Evolutionary conservation across 2,888 invertebrate species (phyloP).

Genomic region (Ganaspis brasiliensis): DNA sequence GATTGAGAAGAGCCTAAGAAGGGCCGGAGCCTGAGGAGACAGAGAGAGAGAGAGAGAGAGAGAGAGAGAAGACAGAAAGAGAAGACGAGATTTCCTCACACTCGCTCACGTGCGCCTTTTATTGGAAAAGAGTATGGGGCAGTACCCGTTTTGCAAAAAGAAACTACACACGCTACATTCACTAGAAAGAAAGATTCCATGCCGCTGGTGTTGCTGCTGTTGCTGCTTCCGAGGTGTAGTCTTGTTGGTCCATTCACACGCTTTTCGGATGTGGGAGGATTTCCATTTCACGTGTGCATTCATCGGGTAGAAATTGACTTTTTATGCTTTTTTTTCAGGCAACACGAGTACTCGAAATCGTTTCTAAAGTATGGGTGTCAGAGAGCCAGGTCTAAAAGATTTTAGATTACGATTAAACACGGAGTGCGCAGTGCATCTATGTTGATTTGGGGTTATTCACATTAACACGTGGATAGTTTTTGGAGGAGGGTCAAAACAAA

Average conservation of each 20-base stretch:
- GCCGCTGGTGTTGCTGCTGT: slow-evolving; percentile 34
- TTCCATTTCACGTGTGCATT: slow-evolving; percentile 41
- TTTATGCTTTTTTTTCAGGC: slow-evolving; percentile 1
- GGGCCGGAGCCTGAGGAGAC: neutral
- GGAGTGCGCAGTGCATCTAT: too few relatives aligned
- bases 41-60: slow-evolving; percentile 5
- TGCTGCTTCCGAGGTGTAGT: slow-evolving; percentile 36
- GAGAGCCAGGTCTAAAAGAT: slow-evolving; percentile 15
- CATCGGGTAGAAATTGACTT: slow-evolving; percentile 34
- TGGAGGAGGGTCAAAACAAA: too few relatives aligned
- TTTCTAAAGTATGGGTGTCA: slow-evolving; percentile 21
- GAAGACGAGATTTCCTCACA: slow-evolving; percentile 26
- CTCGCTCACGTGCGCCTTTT: slow-evolving; percentile 37
- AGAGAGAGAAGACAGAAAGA: neutral
- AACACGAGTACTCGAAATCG: slow-evolving; percentile 35
- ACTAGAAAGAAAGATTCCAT: slow-evolving; percentile 52
- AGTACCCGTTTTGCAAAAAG: neutral
- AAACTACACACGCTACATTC: slow-evolving; percentile 60
- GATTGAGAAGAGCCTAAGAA: slow-evolving; percentile 49
- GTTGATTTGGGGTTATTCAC: too few relatives aligned
- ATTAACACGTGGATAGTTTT: too few relatives aligned
- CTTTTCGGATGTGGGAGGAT: slow-evolving; percentile 28
- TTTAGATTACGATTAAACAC: slow-evolving; percentile 27
- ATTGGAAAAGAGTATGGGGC: slow-evolving; percentile 11
- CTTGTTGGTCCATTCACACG: slow-evolving; percentile 29